Evolutionary conservation across 2,888 invertebrate species (phyloP).

Genomic region (Macropis europaea): DNA sequence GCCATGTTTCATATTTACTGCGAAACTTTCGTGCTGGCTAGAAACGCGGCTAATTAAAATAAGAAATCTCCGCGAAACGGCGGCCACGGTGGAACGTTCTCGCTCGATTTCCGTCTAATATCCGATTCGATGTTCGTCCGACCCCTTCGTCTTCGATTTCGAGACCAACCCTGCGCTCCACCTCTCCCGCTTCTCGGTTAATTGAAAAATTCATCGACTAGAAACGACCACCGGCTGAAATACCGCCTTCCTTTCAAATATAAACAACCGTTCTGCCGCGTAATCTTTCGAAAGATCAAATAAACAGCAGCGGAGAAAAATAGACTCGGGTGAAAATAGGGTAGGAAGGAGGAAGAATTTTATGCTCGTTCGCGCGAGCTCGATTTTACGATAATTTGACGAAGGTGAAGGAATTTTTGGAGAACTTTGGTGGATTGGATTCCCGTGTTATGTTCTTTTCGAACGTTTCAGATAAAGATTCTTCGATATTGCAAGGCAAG

Average conservation of each 20-base stretch:
- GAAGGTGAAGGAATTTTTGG: no score
- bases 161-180: not conserved
- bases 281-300: no score
- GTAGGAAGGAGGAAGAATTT: no score
- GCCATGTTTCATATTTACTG: constrained; percentile 3
- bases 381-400: no score
- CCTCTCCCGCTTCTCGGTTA: not conserved
- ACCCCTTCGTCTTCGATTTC: not conserved
- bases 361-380: no score
- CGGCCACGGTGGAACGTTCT: not conserved
- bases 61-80: constrained; percentile 6
- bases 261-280: not conserved
- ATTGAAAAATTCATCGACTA: constrained; percentile 4
- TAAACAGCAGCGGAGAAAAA: no score
- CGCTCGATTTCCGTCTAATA: constrained; percentile 2
- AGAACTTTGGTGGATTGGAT: no score
- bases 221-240: not conserved
- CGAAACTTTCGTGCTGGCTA: not conserved
- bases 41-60: constrained; percentile 29
- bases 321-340: no score
- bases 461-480: no score
- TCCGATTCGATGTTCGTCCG: not conserved
- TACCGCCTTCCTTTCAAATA: not conserved
- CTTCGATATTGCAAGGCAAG: no score
- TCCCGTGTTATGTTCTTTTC: no score